Percentiles rank a stretch among this genome's conserved stretches.
phyloP scores from a whole-genome alignment of 2,113 vertebrate species.

The Clupea harengus region DNA sequence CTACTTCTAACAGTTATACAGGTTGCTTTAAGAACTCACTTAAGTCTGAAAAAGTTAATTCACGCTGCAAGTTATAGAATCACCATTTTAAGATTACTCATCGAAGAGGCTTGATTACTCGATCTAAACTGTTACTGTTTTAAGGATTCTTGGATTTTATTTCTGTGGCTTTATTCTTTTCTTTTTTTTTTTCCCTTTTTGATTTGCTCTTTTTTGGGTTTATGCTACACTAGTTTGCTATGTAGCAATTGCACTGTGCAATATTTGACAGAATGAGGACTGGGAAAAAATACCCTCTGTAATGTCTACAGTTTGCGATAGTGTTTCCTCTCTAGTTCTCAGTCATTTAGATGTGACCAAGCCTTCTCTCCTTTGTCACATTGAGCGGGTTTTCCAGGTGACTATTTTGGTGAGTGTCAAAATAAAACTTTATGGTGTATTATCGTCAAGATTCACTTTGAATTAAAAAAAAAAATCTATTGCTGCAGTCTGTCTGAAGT shows the following conservation, averaged over 20 bases:
- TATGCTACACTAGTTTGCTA: conserved; percentile 99
- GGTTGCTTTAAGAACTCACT: conserved; percentile 73
- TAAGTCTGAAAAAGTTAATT: conserved; percentile 88
- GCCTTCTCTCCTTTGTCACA: conserved; percentile 99
- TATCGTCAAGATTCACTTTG: conserved; percentile 99
- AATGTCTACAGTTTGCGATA: conserved; percentile 99
- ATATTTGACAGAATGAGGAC: conserved; percentile 99
- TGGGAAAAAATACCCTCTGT: conserved; percentile 97
- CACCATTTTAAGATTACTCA: conserved; percentile 83
- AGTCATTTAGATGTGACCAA: conserved; percentile 99
- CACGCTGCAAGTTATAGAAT: conserved; percentile 95
- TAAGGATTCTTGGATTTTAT: conserved; percentile 76
- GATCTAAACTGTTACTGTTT: conserved; percentile 93
- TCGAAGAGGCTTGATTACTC: conserved; percentile 83
- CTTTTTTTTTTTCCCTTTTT: conserved; percentile 63
- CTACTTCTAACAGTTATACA: conserved; percentile 67
- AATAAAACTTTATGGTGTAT: conserved; percentile 99
- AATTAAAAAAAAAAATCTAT: conserved; percentile 98
- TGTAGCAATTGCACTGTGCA: conserved; percentile 99
- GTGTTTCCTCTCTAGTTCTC: conserved; percentile 99
- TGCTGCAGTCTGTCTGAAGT: conserved; percentile 77
- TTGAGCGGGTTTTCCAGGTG: conserved; percentile 99
- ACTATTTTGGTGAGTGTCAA: conserved; percentile 99
- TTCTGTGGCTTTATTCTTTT: conserved; percentile 83
- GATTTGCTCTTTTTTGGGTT: conserved; percentile 77